Evolutionary conservation across 1,140 invertebrate genomes (phyloP), one percentile per base, ranked within the genome.

Genomic region (Gonatopus flavifemur): DNA sequence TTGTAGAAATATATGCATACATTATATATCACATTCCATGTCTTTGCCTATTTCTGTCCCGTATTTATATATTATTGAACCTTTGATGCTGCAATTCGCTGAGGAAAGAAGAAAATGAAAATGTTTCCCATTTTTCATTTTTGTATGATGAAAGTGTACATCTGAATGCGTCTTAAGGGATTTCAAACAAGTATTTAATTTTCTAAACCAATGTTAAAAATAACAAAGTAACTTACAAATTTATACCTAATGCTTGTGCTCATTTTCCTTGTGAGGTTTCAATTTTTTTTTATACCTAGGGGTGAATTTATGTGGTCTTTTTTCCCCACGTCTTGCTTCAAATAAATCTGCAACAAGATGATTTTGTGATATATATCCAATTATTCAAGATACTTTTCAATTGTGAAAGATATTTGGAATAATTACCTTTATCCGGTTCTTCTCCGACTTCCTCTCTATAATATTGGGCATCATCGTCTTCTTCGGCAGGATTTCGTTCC

Each of bases 391-490:
- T 10, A 24, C 31, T 30, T 41, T 25, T 10, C 1, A 15, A 25
- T 38, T 24, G 9, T 12, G 30, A 54, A 44, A 25, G 16, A 32
- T 31, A 16, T 38, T 37, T 36, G n/a, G n/a, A n/a, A n/a, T 33
- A 37, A 16, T 50, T 81, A 87, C 86, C 89, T 82, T 86, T 81
- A 53, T 94, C 91, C 4, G 91, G 93, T 65, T 92, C 88, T 52
- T 88, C 83, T 35, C 92, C 92, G 19, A 95, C 89, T 83, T 93
- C 92, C 57, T 91, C 76, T 51, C 85, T 81, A 70, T 90, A 95
- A 79, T 93, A 94, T 53, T 89, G 85, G 0, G 80, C 84, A 79
- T 93, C 90, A 66, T 92, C 84, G 43, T 90, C 88, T 22, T 83
- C 82, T 16, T 82, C 81, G 7, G 60, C 43, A 35, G 60, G 51